Base-by-base conservation (phyloP, 2,797 vertebrate genomes). In the Cynodonichthys magdalenae region DNA sequence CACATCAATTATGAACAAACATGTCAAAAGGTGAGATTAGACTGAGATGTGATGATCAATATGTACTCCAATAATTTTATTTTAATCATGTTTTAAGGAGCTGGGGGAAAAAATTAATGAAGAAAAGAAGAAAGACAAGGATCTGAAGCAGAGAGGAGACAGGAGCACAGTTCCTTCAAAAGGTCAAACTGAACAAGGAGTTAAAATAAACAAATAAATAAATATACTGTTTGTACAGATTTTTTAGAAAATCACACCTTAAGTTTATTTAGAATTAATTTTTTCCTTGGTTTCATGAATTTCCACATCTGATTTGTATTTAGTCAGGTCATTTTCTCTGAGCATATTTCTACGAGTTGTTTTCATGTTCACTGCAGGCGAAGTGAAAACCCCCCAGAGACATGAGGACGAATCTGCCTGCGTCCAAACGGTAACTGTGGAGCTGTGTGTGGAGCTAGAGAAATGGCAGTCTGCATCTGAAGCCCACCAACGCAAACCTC, bases 381-480 rank as follows among this genome's bases (percentile, higher is more conserved):
- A 88, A 69, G 50, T 0, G 75, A 87, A 76, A 39, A 45, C 15
- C 66, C 51, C 63, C 28, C 59, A 17, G n/a, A 60, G 14, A 0
- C n/a, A n/a, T n/a, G n/a, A n/a, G n/a, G n/a, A n/a, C 12, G 47
- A 42, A 15, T 31, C 63, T 2, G 36, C 1, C 9, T 19, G 54
- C 0, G 20, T 53, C 56, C 85, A 87, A 47, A 88, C 91, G 0
- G 69, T 95, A 71, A 92, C 90, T 0, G 90, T 95, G 71, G 93
- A 93, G 15, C 74, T 96, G 45, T 91, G 87, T 12, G 55, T 96
- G 68, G 89, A 91, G 70, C 82, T 96, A 44, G 61, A 80, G 47
- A 93, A 91, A 53, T 94, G 92, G 92, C 64, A 53, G 36, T 45
- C 10, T 4, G 42, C 67, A n/a, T 53, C 77, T 8, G 50, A 75